Conservation (phyloP, 2,888 invertebrate genomes). For the Trichogramma evanescens region DNA sequence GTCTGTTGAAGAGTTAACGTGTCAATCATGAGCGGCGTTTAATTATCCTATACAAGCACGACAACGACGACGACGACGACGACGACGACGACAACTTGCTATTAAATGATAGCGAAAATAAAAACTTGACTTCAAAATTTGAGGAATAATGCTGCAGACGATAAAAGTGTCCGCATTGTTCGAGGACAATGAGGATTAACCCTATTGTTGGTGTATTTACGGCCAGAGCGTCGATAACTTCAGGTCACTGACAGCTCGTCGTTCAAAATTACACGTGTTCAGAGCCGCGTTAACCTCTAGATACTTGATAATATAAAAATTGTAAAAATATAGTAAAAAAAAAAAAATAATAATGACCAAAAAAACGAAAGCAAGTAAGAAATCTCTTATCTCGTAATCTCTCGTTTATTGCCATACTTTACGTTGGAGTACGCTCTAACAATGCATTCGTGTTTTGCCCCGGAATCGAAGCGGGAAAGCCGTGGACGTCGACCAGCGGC, state of each 20-base stretch:
- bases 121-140: constrained; percentile 8
- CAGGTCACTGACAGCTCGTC: background rate
- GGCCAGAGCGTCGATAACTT: background rate
- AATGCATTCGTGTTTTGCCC: background rate
- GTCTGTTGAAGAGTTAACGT: constrained; percentile 10
- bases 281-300: background rate
- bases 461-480: background rate
- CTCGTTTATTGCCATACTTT: background rate
- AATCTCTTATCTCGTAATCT: too few relatives aligned
- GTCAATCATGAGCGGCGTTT: too few relatives aligned
- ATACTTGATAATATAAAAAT: background rate
- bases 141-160: background rate
- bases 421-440: background rate
- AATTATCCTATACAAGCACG: too few relatives aligned
- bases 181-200: constrained; percentile 9
- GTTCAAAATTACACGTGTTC: constrained; percentile 1
- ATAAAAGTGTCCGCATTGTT: background rate
- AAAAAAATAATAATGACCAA: background rate
- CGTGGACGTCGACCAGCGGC: constrained; percentile 13
- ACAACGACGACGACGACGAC: too few relatives aligned
- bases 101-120: background rate
- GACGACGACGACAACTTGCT: background rate
- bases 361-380: constrained; percentile 1
- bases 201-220: background rate
- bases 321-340: background rate